Evolutionary conservation across 1,140 invertebrate species (phyloP).

Genomic region (Apis florea): DNA sequence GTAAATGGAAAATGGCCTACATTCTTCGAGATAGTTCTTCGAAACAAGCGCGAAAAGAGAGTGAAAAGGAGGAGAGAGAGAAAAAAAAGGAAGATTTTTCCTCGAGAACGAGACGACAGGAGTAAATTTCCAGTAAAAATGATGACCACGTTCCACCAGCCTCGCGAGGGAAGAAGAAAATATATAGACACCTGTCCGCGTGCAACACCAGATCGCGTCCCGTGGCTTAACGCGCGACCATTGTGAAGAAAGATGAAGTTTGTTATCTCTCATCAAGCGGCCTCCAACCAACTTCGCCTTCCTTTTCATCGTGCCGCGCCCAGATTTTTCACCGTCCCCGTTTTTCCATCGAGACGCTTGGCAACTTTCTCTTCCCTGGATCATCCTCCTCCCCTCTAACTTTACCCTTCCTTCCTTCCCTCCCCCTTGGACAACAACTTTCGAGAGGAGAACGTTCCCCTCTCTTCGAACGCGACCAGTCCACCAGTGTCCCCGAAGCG

Average conservation of each 20-base stretch:
- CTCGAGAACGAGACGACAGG: background rate
- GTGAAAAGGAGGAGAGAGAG: background rate
- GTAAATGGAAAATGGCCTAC: constrained; percentile 16
- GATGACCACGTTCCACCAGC: background rate
- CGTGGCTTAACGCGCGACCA: background rate
- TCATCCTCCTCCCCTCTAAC: background rate
- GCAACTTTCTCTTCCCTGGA: constrained; percentile 50
- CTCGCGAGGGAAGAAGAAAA: background rate
- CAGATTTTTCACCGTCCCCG: constrained; percentile 54
- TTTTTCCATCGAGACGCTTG: constrained; percentile 49
- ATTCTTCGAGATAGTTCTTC: background rate
- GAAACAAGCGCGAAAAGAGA: background rate
- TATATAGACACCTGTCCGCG: constrained; percentile 30
- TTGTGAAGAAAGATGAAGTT: constrained; percentile 51
- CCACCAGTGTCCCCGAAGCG: constrained; percentile 51
- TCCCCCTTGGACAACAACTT: constrained; percentile 29
- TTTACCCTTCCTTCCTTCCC: background rate
- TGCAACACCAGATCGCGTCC: background rate
- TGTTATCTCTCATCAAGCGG: constrained; percentile 61
- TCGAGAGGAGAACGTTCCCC: background rate
- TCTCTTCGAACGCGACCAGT: background rate
- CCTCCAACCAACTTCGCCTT: constrained; percentile 26
- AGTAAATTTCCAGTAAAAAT: constrained; percentile 31
- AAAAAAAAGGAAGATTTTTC: constrained; percentile 14
- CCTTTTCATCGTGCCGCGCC: constrained; percentile 41